Evolutionary conservation across 1,140 invertebrate genomes (phyloP), one percentile per base, ranked within the genome.

Genomic region (Oreohelix idahoensis): DNA sequence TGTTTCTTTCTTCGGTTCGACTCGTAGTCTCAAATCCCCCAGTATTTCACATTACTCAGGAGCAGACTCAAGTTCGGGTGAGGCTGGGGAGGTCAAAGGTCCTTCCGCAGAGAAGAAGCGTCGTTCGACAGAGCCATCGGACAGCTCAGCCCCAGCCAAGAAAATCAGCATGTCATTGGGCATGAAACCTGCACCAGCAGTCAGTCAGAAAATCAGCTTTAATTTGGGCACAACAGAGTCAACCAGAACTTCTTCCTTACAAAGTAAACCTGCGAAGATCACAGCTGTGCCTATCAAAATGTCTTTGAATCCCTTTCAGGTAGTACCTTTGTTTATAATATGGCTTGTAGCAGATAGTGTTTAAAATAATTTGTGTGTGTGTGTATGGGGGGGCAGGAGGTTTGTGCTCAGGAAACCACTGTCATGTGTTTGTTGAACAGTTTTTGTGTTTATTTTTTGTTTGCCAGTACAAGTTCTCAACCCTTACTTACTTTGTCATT

Each of bases 11-110:
- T 79, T 79, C 78, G 78, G 78, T 79, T 36, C 78, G 39, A 79
- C 78, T 69, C 49, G 63, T 69, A 79, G 78, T 87, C 81, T 86
- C 79, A 87, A 86, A 81, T 87, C 82, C 86, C 83, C 84, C 85
- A 86, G 85, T 86, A 83, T 83, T 86, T 86, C 81, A 78, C 78
- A 80, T 83, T 84, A 81, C 79, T 73, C 81, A 84, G 83, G 83
- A 79, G 81, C 78, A 63, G 76, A 83, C 32, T 35, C 70, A 69
- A 66, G 32, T 45, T 17, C 36, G 38, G 42, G 49, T 58, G n/a
- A 74, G 42, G 51, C 79, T 70, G 76, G 42, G 66, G 76, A 69
- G 32, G 29, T 45, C 26, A 79, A 79, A 83, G 51, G 63, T n/a
- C n/a, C n/a, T n/a, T n/a, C n/a, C n/a, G n/a, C n/a, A n/a, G n/a